These are phyloP conservation scores for Leptinotarsa defecta DNA, from an alignment of 1,140 invertebrate genomes.

Conservation along the genomic window DNA sequence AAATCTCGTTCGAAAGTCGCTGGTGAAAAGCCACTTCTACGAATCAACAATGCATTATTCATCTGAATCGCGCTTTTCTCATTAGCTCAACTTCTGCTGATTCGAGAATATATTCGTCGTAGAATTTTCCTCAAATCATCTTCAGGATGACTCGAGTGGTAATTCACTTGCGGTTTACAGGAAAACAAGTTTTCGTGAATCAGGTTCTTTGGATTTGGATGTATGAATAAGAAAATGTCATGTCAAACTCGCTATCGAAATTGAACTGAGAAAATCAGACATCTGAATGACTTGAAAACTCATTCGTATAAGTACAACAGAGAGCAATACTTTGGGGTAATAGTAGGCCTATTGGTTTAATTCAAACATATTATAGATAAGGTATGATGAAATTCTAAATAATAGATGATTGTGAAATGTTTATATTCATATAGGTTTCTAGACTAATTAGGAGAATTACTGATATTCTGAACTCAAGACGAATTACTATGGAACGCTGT, in stretches of 20 bases:
- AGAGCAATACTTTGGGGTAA: background rate
- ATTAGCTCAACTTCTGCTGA: slow-evolving; percentile 22
- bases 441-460: no score
- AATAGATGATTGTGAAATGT: no score
- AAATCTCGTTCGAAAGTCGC: slow-evolving; percentile 29
- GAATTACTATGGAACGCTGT: no score
- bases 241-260: background rate
- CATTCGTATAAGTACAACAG: background rate
- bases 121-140: background rate
- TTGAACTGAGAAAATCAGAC: background rate
- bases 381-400: no score
- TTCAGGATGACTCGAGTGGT: background rate
- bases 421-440: no score
- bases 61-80: slow-evolving; percentile 31
- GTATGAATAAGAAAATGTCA: background rate
- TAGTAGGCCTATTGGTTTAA: no score
- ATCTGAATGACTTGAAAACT: background rate
- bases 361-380: no score
- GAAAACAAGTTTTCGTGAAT: background rate
- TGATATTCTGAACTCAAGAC: no score
- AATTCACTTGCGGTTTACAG: background rate
- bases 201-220: background rate
- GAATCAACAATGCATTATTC: slow-evolving; percentile 46
- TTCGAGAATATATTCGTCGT: slow-evolving; percentile 14
- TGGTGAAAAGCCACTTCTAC: slow-evolving; percentile 26